phyloP scores from a whole-genome alignment of 2,888 invertebrate genomes.

The Drosophila phalerata region DNA sequence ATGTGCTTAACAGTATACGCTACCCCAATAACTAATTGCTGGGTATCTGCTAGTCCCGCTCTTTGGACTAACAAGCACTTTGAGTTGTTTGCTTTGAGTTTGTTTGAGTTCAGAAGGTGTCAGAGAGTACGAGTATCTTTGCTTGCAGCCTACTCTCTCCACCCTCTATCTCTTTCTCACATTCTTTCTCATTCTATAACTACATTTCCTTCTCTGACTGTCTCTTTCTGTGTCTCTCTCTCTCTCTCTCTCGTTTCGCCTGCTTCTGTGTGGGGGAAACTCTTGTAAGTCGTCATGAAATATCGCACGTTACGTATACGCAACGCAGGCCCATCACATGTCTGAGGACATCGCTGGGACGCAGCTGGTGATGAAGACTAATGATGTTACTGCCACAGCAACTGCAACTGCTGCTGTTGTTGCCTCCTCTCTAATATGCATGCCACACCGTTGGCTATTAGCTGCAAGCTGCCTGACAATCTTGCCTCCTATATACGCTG shows the following conservation, averaged over 20 bases:
- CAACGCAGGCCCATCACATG: slow-evolving; percentile 43
- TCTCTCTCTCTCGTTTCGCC: neutral
- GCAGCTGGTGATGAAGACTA: slow-evolving; percentile 74
- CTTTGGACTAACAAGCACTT: accelerated
- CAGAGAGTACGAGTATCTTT: slow-evolving; percentile 40
- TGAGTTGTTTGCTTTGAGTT: slow-evolving; percentile 52
- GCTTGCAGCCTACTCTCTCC: slow-evolving; percentile 4
- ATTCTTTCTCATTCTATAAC: neutral
- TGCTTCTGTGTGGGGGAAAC: neutral
- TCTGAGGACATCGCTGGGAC: slow-evolving; percentile 35
- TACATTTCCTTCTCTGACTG: neutral
- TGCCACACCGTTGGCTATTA: slow-evolving; percentile 52
- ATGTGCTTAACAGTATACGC: neutral
- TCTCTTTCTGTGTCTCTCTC: neutral
- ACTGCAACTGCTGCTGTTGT: slow-evolving; percentile 26
- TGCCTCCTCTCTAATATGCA: slow-evolving; percentile 42
- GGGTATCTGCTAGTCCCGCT: slow-evolving; percentile 4
- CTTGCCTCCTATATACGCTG: slow-evolving; percentile 18
- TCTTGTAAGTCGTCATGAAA: slow-evolving; percentile 46
- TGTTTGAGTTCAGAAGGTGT: slow-evolving; percentile 50
- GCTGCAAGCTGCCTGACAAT: slow-evolving; percentile 35
- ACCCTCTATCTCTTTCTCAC: neutral
- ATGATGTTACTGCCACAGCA: slow-evolving; percentile 61
- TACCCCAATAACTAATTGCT: neutral
- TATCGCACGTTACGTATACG: slow-evolving; percentile 69